Evolutionary conservation across 2,797 vertebrate genomes (phyloP).

Genomic region (Platalea minor): DNA sequence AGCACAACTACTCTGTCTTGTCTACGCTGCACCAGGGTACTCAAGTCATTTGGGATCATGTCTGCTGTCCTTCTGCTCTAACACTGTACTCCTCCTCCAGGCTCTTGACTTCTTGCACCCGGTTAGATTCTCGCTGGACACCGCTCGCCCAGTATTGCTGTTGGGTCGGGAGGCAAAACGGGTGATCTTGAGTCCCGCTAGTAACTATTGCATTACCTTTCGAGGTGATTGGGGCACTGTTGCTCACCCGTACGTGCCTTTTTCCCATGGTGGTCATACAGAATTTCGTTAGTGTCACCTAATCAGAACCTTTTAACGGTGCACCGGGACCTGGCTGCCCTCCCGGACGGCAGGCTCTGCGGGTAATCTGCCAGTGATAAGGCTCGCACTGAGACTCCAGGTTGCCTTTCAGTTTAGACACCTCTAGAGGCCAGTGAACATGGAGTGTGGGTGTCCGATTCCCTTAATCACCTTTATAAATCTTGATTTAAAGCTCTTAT

Average conservation of each 20-base stretch:
- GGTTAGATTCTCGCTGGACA: fast-evolving
- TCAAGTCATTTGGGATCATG: fast-evolving
- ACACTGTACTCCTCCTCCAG: background rate
- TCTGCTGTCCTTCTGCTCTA: background rate
- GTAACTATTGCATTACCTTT: background rate
- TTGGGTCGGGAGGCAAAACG: background rate
- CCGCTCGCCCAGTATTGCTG: fast-evolving
- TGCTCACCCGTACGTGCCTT: background rate
- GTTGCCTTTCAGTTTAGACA: background rate
- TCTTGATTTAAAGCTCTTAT: too few species aligned
- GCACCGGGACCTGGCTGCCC: background rate
- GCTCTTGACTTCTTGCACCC: background rate
- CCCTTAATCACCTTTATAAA: background rate
- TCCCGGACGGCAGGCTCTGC: background rate
- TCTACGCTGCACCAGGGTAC: fast-evolving
- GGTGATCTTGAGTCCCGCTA: background rate
- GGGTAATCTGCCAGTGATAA: fast-evolving
- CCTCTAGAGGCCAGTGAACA: background rate
- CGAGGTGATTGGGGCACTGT: background rate
- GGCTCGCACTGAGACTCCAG: background rate
- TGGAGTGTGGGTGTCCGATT: too few species aligned
- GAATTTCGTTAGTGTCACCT: background rate
- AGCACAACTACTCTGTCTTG: background rate
- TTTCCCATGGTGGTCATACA: background rate
- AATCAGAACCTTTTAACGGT: fast-evolving